These are phyloP conservation scores for Drosophila nigricruria DNA, from an alignment of 2,888 invertebrate genomes.

Conservation along the genomic window DNA sequence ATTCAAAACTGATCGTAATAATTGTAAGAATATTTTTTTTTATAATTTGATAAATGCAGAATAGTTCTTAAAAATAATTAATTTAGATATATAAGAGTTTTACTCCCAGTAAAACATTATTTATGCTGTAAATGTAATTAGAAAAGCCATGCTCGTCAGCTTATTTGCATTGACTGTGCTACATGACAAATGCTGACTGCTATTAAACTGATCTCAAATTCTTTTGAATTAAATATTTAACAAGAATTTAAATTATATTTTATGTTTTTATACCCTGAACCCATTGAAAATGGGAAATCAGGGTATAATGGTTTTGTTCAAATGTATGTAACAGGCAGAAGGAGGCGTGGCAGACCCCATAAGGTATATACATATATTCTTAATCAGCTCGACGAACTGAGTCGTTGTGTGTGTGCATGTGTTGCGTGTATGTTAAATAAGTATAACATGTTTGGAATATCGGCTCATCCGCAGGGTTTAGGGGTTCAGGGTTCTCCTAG, in stretches of 20 bases:
- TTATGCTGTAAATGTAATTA: not conserved
- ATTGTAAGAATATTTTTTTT: not conserved
- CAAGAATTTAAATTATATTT: not conserved
- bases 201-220: constrained; percentile 2
- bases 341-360: too few species aligned
- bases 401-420: too few species aligned
- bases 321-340: too few species aligned
- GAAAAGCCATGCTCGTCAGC: not conserved
- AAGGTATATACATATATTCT: too few species aligned
- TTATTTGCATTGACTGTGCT: not conserved
- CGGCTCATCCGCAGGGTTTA: too few species aligned
- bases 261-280: too few species aligned
- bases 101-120: not conserved
- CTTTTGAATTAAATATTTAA: not conserved
- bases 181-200: constrained; percentile 18
- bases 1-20: not conserved
- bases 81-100: not conserved
- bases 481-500: too few species aligned
- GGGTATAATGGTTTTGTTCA: too few species aligned
- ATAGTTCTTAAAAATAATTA: not conserved
- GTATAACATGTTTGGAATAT: too few species aligned
- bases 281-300: too few species aligned
- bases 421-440: too few species aligned
- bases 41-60: not conserved
- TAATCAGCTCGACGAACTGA: too few species aligned